These are phyloP conservation scores for Eclectus roratus DNA, from an alignment of 2,113 vertebrate species.

Conservation along the genomic window DNA sequence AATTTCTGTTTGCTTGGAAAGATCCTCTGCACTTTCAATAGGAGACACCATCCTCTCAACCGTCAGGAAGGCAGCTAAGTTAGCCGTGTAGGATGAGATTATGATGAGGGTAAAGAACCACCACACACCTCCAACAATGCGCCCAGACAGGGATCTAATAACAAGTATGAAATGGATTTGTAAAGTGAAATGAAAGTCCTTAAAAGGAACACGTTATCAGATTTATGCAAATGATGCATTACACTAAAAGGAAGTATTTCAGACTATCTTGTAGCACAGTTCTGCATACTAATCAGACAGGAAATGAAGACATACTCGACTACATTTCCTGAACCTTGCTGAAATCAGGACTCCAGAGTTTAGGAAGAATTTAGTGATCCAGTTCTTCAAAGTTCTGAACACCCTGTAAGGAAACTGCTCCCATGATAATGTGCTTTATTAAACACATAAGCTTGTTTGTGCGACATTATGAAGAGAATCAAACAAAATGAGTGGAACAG, in stretches of 20 bases:
- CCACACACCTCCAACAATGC: conserved; percentile 99
- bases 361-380: conserved; percentile 2
- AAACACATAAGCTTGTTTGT: background rate
- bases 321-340: background rate
- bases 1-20: conserved; percentile 98
- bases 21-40: conserved; percentile 97
- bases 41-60: conserved; percentile 99
- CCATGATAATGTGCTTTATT: background rate
- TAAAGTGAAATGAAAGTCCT: conserved; percentile 73
- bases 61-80: conserved; percentile 99
- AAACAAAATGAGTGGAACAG: background rate
- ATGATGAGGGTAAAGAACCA: conserved; percentile 99
- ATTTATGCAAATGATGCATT: conserved; percentile 46
- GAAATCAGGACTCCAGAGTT: background rate
- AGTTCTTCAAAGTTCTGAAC: background rate
- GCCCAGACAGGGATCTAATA: conserved; percentile 95
- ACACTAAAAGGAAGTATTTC: background rate
- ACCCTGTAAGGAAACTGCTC: conserved; percentile 13
- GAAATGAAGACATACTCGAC: background rate
- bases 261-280: background rate
- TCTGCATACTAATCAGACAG: background rate
- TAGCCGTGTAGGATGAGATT: conserved; percentile 99
- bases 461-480: background rate
- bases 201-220: conserved; percentile 58
- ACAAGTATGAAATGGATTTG: conserved; percentile 80